Evolutionary conservation across 2,797 vertebrate genomes (phyloP).

Genomic region (Furcifer pardalis): DNA sequence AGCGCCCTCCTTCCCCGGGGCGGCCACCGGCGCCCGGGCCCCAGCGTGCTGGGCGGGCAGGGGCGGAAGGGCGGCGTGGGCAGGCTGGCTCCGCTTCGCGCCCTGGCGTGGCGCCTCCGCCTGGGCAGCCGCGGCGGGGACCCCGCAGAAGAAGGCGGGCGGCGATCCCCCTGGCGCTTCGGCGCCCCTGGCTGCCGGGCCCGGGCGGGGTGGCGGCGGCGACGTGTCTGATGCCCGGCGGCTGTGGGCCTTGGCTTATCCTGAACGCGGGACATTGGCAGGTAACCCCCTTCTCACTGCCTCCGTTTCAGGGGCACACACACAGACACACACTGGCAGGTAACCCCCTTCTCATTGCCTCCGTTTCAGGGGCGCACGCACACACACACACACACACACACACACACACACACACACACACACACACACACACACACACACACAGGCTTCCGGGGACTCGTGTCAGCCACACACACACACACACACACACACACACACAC

Average conservation of each 20-base stretch:
- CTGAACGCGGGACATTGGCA: conserved; percentile 87
- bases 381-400: too few species aligned
- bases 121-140: not conserved
- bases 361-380: too few species aligned
- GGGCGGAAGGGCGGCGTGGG: not conserved
- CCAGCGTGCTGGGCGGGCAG: not conserved
- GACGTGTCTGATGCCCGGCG: conserved; percentile 74
- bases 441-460: too few species aligned
- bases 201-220: not conserved
- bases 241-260: conserved; percentile 81
- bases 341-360: not conserved
- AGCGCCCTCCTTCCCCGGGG: not conserved
- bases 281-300: too few species aligned
- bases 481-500: too few species aligned
- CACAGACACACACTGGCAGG: not conserved
- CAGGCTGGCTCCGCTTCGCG: not conserved
- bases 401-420: too few species aligned
- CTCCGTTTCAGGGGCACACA: too few species aligned
- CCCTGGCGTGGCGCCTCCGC: not conserved
- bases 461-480: too few species aligned
- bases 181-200: not conserved
- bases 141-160: not conserved
- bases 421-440: too few species aligned
- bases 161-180: not conserved
- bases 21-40: not conserved